These are phyloP conservation scores for Platyrinchus mystaceus DNA, from an alignment of 2,797 vertebrate genomes.

Conservation along the genomic window DNA sequence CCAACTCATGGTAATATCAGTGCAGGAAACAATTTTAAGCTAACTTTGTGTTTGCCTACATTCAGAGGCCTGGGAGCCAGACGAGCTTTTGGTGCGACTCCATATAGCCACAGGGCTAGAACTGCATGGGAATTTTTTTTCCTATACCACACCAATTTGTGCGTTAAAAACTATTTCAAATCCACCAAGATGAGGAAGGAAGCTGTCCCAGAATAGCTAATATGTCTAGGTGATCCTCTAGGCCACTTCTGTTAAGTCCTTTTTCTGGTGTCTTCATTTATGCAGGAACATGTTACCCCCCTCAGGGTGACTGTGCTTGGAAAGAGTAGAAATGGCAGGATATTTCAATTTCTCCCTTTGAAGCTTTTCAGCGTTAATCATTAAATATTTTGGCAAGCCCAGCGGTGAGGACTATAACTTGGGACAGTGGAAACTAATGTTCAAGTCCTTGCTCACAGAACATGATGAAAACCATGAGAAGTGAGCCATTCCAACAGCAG, in stretches of 20 bases:
- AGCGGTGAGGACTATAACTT: background rate
- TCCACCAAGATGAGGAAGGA: background rate
- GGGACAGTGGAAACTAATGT: background rate
- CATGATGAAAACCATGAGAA: background rate
- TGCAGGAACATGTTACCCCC: background rate
- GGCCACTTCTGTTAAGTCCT: background rate
- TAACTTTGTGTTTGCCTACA: background rate
- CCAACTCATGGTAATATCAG: background rate
- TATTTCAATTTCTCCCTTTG: background rate
- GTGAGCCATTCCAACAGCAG: background rate
- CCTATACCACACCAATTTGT: background rate
- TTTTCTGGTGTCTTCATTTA: background rate
- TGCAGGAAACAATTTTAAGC: background rate
- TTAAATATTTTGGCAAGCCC: background rate
- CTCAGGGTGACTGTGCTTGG: background rate
- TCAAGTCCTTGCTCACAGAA: background rate
- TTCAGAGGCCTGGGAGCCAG: conserved; percentile 1
- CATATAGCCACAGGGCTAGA: background rate
- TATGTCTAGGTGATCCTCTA: background rate
- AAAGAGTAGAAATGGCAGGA: background rate
- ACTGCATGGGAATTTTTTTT: background rate
- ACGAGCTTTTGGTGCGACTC: background rate
- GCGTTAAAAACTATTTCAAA: background rate
- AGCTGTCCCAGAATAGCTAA: background rate
- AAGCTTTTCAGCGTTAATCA: background rate